phyloP scores from a whole-genome alignment of 2,888 invertebrate species.

The Sarcophaga variegata region DNA sequence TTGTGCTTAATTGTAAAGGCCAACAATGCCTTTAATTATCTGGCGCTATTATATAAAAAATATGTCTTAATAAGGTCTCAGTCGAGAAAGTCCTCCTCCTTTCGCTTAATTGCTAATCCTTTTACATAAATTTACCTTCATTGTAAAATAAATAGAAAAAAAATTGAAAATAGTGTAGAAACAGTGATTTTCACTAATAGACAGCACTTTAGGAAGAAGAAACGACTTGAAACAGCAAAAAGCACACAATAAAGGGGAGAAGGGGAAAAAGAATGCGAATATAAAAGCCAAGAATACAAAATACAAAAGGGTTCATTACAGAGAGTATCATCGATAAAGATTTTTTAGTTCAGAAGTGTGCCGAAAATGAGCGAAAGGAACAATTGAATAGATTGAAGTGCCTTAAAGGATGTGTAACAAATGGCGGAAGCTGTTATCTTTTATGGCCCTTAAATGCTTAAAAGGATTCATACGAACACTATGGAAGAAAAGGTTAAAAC shows the following conservation, averaged over 20 bases:
- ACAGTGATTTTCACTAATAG: not conserved
- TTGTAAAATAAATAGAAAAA: too few species aligned
- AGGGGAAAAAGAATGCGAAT: not conserved
- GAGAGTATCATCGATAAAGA: conserved; percentile 32
- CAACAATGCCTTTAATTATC: conserved; percentile 27
- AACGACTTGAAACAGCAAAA: conserved; percentile 3
- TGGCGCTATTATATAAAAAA: conserved; percentile 22
- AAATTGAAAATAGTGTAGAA: too few species aligned
- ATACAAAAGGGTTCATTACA: conserved; percentile 49
- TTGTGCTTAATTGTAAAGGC: conserved; percentile 21
- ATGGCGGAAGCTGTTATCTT: conserved; percentile 64
- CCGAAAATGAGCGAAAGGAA: conserved; percentile 34
- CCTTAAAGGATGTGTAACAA: conserved; percentile 41
- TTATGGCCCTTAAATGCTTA: conserved; percentile 61
- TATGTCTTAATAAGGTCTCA: conserved; percentile 24
- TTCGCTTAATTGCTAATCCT: not conserved
- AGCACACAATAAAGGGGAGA: conserved; percentile 17
- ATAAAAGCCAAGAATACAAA: too few species aligned
- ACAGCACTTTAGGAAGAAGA: not conserved
- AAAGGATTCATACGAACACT: conserved; percentile 32
- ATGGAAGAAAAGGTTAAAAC: conserved; percentile 6
- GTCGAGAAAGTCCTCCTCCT: not conserved
- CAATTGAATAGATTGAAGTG: conserved; percentile 9
- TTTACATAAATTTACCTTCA: not conserved
- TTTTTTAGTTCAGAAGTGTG: conserved; percentile 34